A percentile compares a stretch with the other conserved stretches of the same genome.
phyloP scores from a whole-genome alignment of 2,797 vertebrate species.

The Urocyon cinereoargenteus region DNA sequence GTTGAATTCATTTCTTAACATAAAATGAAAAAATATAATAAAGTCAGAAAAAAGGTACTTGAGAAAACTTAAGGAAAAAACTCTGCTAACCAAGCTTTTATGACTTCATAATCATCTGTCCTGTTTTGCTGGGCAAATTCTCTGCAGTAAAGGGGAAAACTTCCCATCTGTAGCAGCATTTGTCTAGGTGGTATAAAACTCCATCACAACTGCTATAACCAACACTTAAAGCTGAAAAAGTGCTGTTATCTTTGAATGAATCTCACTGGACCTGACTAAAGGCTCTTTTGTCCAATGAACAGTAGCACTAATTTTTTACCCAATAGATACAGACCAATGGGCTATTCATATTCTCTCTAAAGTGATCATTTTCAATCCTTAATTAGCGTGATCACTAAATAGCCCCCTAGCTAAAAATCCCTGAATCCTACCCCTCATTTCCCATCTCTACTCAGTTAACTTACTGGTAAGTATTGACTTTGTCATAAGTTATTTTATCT shows the following conservation, averaged over 20 bases:
- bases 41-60: neutral
- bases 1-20: neutral
- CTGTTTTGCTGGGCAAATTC: constrained; percentile 38
- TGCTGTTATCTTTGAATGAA: neutral
- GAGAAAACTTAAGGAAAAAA: constrained; percentile 41
- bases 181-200: neutral
- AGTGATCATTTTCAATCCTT: neutral
- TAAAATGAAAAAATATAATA: constrained; percentile 29
- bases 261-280: neutral
- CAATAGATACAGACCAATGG: neutral
- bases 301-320: neutral
- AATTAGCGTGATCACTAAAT: neutral
- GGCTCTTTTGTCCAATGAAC: neutral
- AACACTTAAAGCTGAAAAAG: neutral
- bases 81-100: neutral
- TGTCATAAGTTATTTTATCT: neutral
- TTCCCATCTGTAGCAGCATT: neutral
- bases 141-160: neutral
- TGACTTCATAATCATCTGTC: neutral
- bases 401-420: neutral
- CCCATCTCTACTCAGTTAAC: neutral
- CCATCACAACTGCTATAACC: neutral
- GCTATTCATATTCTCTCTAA: neutral
- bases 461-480: neutral
- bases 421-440: neutral